phyloP scores from a whole-genome alignment of 1,140 invertebrate species.

The Drosophila asahinai region DNA sequence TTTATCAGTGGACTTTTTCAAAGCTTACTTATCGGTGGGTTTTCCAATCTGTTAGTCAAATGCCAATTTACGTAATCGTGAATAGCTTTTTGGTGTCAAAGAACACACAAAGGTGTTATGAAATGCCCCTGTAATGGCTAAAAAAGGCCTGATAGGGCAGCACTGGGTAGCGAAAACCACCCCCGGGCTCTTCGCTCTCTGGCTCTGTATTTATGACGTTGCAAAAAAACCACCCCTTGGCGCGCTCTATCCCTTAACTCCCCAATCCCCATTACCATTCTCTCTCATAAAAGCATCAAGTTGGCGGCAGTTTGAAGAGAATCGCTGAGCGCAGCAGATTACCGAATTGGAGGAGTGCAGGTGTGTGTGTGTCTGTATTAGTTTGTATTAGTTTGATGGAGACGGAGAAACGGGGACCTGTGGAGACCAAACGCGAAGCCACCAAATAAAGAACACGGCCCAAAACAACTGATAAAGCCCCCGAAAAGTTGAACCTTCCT shows the following conservation, averaged over 20 bases:
- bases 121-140: background rate
- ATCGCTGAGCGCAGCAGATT: slow-evolving; percentile 16
- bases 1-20: too few relatives aligned
- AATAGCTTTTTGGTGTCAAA: background rate
- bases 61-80: background rate
- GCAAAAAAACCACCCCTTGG: background rate
- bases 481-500: slow-evolving; percentile 8
- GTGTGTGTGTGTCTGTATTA: slow-evolving; percentile 5
- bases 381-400: background rate
- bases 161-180: background rate
- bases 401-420: slow-evolving; percentile 13
- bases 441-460: background rate
- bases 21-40: too few relatives aligned
- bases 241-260: background rate
- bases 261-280: background rate
- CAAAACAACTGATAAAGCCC: slow-evolving; percentile 19
- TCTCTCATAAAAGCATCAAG: slow-evolving; percentile 21
- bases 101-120: background rate
- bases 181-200: background rate
- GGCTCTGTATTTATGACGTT: background rate
- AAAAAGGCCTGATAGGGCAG: background rate
- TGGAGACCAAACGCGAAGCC: slow-evolving; percentile 23
- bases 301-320: slow-evolving; percentile 16
- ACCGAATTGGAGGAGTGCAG: slow-evolving; percentile 13
- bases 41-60: too few relatives aligned